These are phyloP conservation scores for Drosophila cardini DNA, from an alignment of 1,140 invertebrate species.

Conservation along the genomic window DNA sequence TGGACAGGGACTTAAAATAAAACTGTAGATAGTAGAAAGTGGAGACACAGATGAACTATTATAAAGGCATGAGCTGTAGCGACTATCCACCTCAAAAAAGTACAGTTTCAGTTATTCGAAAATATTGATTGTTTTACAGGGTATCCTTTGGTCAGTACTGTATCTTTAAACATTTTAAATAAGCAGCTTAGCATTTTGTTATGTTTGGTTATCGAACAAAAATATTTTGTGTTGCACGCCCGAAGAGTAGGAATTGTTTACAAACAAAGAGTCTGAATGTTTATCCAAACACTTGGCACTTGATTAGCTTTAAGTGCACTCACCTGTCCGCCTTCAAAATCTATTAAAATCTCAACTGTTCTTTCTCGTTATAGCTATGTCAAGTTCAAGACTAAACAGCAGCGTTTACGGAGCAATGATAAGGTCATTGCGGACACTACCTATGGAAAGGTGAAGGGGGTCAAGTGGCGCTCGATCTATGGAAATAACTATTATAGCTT, in stretches of 20 bases:
- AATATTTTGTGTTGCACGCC: constrained; percentile 9
- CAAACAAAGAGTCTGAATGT: constrained; percentile 38
- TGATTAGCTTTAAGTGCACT: constrained; percentile 41
- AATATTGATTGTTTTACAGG: constrained; percentile 27
- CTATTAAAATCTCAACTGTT: constrained; percentile 5
- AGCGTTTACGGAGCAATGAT: constrained; percentile 77
- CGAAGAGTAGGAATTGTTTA: constrained; percentile 50
- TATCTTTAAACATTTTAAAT: constrained; percentile 16
- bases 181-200: constrained; percentile 34
- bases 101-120: no score
- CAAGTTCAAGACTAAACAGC: constrained; percentile 82
- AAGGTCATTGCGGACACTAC: constrained; percentile 73
- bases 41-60: no score
- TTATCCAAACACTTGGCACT: constrained; percentile 35
- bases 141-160: constrained; percentile 1
- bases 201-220: constrained; percentile 42
- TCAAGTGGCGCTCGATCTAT: constrained; percentile 73
- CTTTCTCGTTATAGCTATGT: constrained; percentile 67
- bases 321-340: constrained; percentile 20
- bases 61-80: neutral
- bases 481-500: constrained; percentile 84
- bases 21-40: no score
- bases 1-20: no score
- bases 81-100: no score
- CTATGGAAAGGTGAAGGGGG: constrained; percentile 78